Conservation (phyloP, 2,888 invertebrate species). For the Ischnus inquisitorius region DNA sequence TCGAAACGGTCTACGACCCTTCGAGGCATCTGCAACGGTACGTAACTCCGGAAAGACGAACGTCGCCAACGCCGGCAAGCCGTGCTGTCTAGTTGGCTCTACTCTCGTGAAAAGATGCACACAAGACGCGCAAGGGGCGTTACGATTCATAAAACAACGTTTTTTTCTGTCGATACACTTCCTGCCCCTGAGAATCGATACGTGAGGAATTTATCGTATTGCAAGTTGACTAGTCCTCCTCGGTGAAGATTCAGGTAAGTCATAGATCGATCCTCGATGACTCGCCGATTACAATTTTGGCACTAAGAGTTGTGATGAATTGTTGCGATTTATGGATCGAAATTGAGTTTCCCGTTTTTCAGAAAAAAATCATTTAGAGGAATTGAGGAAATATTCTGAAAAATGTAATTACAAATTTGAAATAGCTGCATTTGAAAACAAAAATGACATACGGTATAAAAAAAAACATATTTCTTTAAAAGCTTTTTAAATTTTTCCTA, state of each 20-base stretch:
- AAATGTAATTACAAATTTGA: background rate
- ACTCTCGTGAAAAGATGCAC: conserved; percentile 29
- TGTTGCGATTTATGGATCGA: background rate
- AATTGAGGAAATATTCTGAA: background rate
- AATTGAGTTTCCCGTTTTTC: background rate
- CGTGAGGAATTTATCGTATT: conserved; percentile 20
- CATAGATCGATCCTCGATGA: conserved; percentile 12
- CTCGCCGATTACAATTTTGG: background rate
- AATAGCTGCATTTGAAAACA: background rate
- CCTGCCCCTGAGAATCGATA: conserved; percentile 33
- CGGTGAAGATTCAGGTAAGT: conserved; percentile 4
- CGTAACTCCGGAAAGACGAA: conserved; percentile 6
- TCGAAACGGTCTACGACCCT: conserved; percentile 56
- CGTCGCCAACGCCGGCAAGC: conserved; percentile 31
- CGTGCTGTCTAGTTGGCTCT: conserved; percentile 16
- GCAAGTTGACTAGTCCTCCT: conserved; percentile 5
- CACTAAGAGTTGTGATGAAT: background rate
- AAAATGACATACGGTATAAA: background rate
- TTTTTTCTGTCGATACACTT: conserved; percentile 37
- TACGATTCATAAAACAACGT: conserved; percentile 48
- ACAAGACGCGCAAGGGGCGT: conserved; percentile 15
- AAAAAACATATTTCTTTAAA: background rate
- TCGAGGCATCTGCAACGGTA: conserved; percentile 62
- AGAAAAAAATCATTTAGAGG: background rate
- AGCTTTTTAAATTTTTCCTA: no score